These are phyloP conservation scores for Tetheella fluctuosa DNA, from an alignment of 2,888 invertebrate genomes.

Conservation along the genomic window DNA sequence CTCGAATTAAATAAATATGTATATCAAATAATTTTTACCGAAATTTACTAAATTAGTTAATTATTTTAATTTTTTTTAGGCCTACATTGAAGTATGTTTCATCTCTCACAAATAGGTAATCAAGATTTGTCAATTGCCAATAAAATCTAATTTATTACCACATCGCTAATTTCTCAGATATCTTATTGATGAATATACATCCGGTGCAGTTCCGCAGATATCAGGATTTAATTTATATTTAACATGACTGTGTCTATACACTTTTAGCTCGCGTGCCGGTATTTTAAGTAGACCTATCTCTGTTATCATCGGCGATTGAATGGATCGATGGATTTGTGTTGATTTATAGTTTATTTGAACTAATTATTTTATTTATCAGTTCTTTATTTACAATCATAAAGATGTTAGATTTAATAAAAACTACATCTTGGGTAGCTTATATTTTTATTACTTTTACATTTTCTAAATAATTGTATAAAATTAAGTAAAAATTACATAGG, in stretches of 20 bases:
- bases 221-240: conserved; percentile 47
- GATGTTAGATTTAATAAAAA: neutral
- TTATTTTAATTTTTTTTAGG: too few relatives aligned
- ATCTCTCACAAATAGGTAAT: neutral
- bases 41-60: too few relatives aligned
- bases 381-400: too few relatives aligned
- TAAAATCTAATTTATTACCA: neutral
- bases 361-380: conserved; percentile 4
- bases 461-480: neutral
- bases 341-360: conserved; percentile 10
- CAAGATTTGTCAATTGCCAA: neutral
- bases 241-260: conserved; percentile 23
- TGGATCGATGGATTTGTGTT: conserved; percentile 11
- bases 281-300: conserved; percentile 15
- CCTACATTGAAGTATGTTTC: too few relatives aligned
- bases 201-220: conserved; percentile 16
- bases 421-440: too few relatives aligned
- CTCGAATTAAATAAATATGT: too few relatives aligned
- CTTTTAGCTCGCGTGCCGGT: conserved; percentile 11
- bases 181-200: conserved; percentile 16
- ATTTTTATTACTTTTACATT: neutral
- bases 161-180: neutral
- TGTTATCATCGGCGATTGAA: conserved; percentile 10
- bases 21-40: too few relatives aligned
- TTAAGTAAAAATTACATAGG: neutral